A percentile compares a stretch with the other conserved stretches of the same genome.
Conservation (phyloP, 2,797 vertebrate species). For the Pangasius larnaudii region DNA sequence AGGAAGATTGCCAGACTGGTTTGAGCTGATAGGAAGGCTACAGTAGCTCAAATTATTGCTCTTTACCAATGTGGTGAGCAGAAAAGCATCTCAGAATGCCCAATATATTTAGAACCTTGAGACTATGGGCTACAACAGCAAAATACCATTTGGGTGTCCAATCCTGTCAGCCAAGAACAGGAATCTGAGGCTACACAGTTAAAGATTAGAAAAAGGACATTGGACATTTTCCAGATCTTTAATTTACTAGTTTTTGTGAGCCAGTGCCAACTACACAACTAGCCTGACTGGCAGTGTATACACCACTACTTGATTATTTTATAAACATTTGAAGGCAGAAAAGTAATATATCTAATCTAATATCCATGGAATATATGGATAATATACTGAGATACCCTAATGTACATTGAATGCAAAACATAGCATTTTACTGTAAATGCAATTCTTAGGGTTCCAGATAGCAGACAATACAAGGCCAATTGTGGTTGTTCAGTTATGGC, state of each 20-base stretch:
- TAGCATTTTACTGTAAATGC: background rate
- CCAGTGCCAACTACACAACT: background rate
- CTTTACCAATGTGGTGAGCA: background rate
- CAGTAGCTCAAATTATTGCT: background rate
- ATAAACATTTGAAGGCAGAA: background rate
- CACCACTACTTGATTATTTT: background rate
- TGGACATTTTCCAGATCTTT: background rate
- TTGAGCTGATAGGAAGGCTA: background rate
- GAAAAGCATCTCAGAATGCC: background rate
- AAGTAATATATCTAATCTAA: background rate
- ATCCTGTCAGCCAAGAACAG: too few species aligned
- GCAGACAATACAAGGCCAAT: background rate
- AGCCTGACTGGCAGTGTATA: background rate
- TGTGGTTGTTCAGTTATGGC: background rate
- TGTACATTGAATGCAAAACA: background rate
- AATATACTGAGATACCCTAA: background rate
- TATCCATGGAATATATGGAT: background rate
- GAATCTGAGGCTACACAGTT: background rate
- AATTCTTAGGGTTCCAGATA: conserved; percentile 1
- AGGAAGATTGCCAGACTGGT: background rate
- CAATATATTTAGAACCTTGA: background rate
- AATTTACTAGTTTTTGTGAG: background rate
- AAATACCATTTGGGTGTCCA: too few species aligned
- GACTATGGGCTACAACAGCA: background rate
- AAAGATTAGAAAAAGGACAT: background rate